Percentiles rank a stretch among this genome's conserved stretches.
phyloP scores from a whole-genome alignment of 2,113 vertebrate genomes.

The Sialia sialis region DNA sequence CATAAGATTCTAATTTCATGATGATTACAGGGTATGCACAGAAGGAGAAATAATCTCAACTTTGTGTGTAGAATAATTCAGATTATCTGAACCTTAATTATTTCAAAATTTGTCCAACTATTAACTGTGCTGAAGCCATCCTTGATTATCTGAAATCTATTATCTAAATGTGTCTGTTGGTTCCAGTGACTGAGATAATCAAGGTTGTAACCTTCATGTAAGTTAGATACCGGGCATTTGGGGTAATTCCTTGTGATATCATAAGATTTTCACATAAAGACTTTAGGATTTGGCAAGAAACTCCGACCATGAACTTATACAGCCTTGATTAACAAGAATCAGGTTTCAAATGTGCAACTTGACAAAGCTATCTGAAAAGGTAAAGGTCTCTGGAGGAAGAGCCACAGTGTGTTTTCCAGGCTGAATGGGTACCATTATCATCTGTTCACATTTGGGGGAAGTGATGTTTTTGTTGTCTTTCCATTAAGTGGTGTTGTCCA shows the following conservation, averaged over 20 bases:
- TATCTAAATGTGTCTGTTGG: not conserved
- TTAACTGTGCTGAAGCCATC: not conserved
- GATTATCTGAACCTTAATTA: not conserved
- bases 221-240: not conserved
- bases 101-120: not conserved
- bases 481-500: not conserved
- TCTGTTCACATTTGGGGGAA: not conserved
- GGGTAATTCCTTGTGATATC: not conserved
- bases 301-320: not conserved
- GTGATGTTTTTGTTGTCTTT: not conserved
- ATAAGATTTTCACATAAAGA: rapidly evolving
- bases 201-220: not conserved
- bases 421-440: not conserved
- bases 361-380: not conserved
- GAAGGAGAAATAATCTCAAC: not conserved
- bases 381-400: not conserved
- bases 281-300: not conserved
- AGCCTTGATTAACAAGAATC: not conserved
- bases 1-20: not conserved
- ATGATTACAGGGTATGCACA: not conserved
- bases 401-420: not conserved
- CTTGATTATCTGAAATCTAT: not conserved
- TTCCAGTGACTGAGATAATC: not conserved
- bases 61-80: not conserved
- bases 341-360: not conserved